Evolutionary conservation across 2,113 vertebrate species (phyloP), one percentile per base, ranked within the genome.

Genomic region (Dromiciops gliroides): DNA sequence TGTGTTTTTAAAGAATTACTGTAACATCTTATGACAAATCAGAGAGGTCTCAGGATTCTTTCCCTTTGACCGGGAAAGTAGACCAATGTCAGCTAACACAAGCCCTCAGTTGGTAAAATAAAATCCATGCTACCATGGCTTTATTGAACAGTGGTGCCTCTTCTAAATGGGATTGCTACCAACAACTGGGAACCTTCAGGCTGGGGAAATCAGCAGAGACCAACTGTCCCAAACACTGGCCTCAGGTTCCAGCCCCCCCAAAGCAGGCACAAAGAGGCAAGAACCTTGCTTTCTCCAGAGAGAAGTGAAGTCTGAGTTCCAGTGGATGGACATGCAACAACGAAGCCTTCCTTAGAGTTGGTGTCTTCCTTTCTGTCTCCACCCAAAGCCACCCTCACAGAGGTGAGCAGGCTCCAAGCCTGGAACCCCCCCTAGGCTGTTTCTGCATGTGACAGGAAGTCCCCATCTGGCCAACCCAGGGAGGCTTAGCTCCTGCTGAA

Each of bases 121-220:
- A 96, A 97, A 97, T 31, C 1, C 97, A 95, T 97, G 97, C 93
- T 67, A 90, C 24, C 48, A 16, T 47, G 95, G 97, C 97, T 98
- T 98, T 96, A 98, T 98, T 98, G 98, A 98, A 96, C n/a, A 95
- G 92, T 56, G 95, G 95, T 94, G 95, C 89, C 94, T 90, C 97
- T 91, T 90, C 95, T 96, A 83, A 26, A 94, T 92, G 96, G 93
- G 50, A 94, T 95, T 97, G 94, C 91, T 97, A 93, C 98, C 97
- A 98, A 95, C 98, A 97, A 93, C 52, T 96, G 92, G 93, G 93
- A 97, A 98, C 96, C 97, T 95, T 97, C 94, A 14, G 95, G 96
- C 97, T 95, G 90, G 91, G 95, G 96, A 97, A 97, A 93, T 97
- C 47, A 12, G 96, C 92, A 97, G 96, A 97, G 96, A 93, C 97